A percentile compares a stretch with the other conserved stretches of the same genome.
phyloP scores from a whole-genome alignment of 2,113 vertebrate genomes.

The Xyliphius kryptos region DNA sequence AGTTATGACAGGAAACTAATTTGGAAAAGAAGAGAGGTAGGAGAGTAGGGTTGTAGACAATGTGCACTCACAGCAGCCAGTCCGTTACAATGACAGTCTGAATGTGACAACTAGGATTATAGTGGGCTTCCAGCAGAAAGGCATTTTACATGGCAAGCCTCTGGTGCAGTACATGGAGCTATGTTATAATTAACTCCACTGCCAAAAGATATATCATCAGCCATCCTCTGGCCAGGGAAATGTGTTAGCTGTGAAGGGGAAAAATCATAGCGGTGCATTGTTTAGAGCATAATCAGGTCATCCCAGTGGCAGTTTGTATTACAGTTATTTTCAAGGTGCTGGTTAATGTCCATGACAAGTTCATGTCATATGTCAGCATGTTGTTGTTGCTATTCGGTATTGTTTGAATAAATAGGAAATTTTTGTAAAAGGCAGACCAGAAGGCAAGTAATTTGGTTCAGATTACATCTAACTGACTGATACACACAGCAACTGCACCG shows the following conservation, averaged over 20 bases:
- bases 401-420: not conserved
- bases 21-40: slow-evolving; percentile 13
- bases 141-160: slow-evolving; percentile 61
- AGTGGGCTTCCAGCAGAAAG: slow-evolving; percentile 57
- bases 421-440: slow-evolving; percentile 28
- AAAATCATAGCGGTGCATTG: slow-evolving; percentile 63
- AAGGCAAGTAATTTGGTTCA: not conserved
- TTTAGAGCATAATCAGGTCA: slow-evolving; percentile 81
- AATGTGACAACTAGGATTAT: slow-evolving; percentile 79
- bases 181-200: slow-evolving; percentile 88
- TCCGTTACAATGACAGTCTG: slow-evolving; percentile 60
- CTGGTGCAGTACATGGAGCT: slow-evolving; percentile 67
- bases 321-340: slow-evolving; percentile 71
- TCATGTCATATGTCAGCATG: slow-evolving; percentile 59
- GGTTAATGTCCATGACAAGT: slow-evolving; percentile 62
- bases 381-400: slow-evolving; percentile 40
- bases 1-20: slow-evolving; percentile 22
- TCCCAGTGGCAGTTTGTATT: slow-evolving; percentile 74
- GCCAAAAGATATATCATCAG: slow-evolving; percentile 80
- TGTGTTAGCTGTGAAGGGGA: slow-evolving; percentile 41
- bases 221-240: slow-evolving; percentile 68
- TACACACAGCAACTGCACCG: no score
- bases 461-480: no score
- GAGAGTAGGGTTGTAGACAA: slow-evolving; percentile 27
- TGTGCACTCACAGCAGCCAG: slow-evolving; percentile 31